Evolutionary conservation across 2,113 vertebrate genomes (phyloP).

Genomic region (Bagarius yarrelli): DNA sequence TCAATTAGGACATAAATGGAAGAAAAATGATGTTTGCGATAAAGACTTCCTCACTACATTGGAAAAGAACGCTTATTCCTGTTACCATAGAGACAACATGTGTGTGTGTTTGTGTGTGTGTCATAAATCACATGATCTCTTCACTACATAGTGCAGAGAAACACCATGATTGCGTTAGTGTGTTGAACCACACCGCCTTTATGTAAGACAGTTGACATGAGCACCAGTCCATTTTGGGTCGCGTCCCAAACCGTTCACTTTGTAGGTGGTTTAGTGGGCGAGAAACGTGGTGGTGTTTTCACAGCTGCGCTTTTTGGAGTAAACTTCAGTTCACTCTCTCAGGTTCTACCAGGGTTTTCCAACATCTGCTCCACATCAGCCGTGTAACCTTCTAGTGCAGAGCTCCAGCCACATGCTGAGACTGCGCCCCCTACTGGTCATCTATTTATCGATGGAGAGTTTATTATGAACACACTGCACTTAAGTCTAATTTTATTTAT

Average conservation of each 20-base stretch:
- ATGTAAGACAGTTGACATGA: not conserved
- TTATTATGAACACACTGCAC: too few species aligned
- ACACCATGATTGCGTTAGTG: not conserved
- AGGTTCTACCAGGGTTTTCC: not conserved
- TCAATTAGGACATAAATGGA: not conserved
- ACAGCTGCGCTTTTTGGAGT: slow-evolving; percentile 13
- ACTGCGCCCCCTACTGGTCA: not conserved
- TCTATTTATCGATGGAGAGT: not conserved
- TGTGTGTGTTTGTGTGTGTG: not conserved
- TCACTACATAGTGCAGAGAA: not conserved
- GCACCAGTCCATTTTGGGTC: not conserved
- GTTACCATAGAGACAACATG: not conserved
- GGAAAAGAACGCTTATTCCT: not conserved
- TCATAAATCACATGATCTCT: not conserved
- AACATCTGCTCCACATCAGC: slow-evolving; percentile 7
- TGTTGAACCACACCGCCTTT: not conserved
- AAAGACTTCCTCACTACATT: not conserved
- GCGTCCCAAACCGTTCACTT: not conserved
- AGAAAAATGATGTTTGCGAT: not conserved
- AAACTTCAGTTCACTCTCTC: not conserved
- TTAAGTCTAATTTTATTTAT: too few species aligned
- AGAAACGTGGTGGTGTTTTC: not conserved
- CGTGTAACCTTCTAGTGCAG: not conserved
- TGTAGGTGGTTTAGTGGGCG: not conserved
- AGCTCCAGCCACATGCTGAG: not conserved